These are phyloP conservation scores for Rhagonycha lutea DNA, from an alignment of 2,888 invertebrate genomes.

Conservation along the genomic window DNA sequence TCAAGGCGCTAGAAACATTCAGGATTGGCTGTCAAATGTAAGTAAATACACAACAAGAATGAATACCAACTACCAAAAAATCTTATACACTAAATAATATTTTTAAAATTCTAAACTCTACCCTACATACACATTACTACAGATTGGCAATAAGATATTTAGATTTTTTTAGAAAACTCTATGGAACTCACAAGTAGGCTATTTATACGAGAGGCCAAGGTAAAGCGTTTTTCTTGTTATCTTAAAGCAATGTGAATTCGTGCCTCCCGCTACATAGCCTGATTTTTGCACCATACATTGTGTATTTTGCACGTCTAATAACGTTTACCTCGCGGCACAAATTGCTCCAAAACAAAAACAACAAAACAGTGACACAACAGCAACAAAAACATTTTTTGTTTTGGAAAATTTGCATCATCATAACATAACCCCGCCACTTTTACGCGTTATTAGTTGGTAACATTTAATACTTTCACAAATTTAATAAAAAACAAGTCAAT, in stretches of 20 bases:
- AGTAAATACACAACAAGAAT: conserved; percentile 49
- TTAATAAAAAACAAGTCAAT: neutral
- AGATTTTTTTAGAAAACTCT: conserved; percentile 50
- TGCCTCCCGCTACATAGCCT: conserved; percentile 41
- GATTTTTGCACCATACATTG: conserved; percentile 49
- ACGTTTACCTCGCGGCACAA: conserved; percentile 4
- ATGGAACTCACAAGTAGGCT: conserved; percentile 52
- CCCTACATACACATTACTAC: conserved; percentile 48
- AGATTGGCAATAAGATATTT: conserved; percentile 55
- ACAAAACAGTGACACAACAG: neutral
- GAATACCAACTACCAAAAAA: conserved; percentile 53
- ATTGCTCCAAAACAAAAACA: neutral
- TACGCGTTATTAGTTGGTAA: conserved; percentile 4
- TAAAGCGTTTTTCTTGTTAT: conserved; percentile 46
- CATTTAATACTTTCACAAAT: conserved; percentile 3
- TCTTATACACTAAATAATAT: conserved; percentile 55
- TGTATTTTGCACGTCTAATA: conserved; percentile 30
- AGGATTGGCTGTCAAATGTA: conserved; percentile 45
- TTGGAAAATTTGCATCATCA: neutral
- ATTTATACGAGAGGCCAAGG: conserved; percentile 43
- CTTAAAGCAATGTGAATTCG: conserved; percentile 43
- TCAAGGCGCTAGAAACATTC: conserved; percentile 39
- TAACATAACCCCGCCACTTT: neutral
- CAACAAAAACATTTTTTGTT: neutral
- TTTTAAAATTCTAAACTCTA: conserved; percentile 48